Conservation (phyloP, 92 coral and sea anemone species). For the Bergia sp. region DNA sequence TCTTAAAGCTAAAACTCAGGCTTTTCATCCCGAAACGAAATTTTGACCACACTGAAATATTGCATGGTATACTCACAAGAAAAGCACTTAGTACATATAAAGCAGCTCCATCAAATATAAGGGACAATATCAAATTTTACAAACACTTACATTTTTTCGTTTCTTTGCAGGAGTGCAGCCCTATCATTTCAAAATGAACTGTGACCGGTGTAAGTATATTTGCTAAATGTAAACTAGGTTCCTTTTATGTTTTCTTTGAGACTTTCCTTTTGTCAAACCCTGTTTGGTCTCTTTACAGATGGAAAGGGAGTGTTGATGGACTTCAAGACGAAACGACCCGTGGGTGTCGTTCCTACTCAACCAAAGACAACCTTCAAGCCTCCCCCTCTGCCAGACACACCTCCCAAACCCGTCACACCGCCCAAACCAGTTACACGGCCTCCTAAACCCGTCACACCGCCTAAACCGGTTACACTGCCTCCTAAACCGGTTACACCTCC, state of each 20-base stretch:
- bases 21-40: too few relatives aligned
- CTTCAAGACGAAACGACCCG: constrained; percentile 84
- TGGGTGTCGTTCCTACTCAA: constrained; percentile 56
- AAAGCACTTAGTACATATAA: too few relatives aligned
- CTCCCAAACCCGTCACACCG: constrained; percentile 43
- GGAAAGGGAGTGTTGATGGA: constrained; percentile 80
- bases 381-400: constrained; percentile 29
- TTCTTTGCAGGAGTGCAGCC: constrained; percentile 53
- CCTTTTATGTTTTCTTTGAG: background rate
- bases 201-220: constrained; percentile 75
- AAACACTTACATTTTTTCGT: background rate
- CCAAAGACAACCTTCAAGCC: constrained; percentile 46
- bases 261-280: background rate
- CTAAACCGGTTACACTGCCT: constrained; percentile 60
- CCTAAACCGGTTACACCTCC: constrained; percentile 58
- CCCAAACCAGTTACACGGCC: constrained; percentile 52
- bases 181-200: constrained; percentile 86
- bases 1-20: too few relatives aligned
- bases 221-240: background rate
- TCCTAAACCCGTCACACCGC: constrained; percentile 48
- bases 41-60: too few relatives aligned
- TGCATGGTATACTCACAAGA: too few relatives aligned
- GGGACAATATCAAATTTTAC: background rate
- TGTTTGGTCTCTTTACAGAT: constrained; percentile 44
- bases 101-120: too few relatives aligned